Conservation (phyloP, 2,113 vertebrate genomes). For the Stictonetta naevosa region DNA sequence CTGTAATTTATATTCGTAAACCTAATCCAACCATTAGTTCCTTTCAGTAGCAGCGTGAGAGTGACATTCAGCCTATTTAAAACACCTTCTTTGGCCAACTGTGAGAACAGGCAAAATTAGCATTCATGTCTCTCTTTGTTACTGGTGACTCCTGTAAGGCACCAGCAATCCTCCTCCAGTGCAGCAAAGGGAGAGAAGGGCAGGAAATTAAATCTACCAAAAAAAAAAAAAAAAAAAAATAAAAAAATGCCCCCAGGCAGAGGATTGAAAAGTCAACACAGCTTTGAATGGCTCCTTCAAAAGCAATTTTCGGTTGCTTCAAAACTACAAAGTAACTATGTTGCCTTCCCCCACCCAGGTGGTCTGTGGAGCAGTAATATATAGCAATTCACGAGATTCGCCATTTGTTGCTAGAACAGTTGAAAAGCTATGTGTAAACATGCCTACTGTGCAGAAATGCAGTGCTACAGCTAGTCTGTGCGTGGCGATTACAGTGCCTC, state of each 20-base stretch:
- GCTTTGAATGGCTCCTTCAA: background rate
- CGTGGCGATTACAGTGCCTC: background rate
- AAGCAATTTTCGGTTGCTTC: background rate
- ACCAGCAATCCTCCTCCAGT: background rate
- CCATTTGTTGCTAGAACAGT: background rate
- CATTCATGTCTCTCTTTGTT: background rate
- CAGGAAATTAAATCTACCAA: background rate
- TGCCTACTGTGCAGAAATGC: background rate
- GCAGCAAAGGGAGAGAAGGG: background rate
- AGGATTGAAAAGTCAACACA: background rate
- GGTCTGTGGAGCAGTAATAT: background rate
- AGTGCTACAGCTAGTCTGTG: too few species aligned
- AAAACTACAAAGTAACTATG: background rate
- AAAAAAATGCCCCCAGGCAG: background rate
- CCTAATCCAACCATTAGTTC: background rate
- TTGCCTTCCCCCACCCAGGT: background rate
- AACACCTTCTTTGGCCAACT: background rate
- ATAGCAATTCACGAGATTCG: background rate
- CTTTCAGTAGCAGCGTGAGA: background rate
- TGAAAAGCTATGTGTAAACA: background rate
- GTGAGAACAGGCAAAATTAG: background rate
- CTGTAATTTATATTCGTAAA: background rate
- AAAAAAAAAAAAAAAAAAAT: background rate
- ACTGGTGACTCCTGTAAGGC: background rate
- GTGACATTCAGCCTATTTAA: background rate